A percentile compares a stretch with the other conserved stretches of the same genome.
phyloP scores from a whole-genome alignment of 2,797 vertebrate species.

The Sparidentex hasta region DNA sequence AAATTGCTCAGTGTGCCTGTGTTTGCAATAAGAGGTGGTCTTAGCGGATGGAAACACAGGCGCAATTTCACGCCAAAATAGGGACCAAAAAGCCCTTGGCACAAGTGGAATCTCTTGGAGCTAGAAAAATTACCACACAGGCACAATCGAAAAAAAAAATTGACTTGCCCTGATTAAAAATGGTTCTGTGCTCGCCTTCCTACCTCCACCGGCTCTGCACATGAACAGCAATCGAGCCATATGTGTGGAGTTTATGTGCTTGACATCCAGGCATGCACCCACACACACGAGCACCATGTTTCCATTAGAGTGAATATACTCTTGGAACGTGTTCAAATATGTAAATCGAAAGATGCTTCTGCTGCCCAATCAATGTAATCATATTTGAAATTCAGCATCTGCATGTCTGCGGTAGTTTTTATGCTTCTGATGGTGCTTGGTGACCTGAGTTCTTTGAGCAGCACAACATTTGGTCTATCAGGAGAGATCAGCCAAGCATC shows the following conservation, averaged over 20 bases:
- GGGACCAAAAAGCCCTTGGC: conserved; percentile 50
- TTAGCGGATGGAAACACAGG: conserved; percentile 55
- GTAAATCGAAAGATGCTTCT: conserved; percentile 67
- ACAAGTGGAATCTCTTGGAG: conserved; percentile 44
- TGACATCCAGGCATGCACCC: conserved; percentile 22
- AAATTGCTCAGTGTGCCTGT: conserved; percentile 37
- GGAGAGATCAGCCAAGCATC: conserved; percentile 75
- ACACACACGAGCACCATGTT: conserved; percentile 18
- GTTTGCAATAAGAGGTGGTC: conserved; percentile 41
- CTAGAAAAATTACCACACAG: conserved; percentile 43
- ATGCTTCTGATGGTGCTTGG: conserved; percentile 53
- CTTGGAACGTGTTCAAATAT: conserved; percentile 67
- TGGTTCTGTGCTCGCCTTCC: conserved; percentile 27
- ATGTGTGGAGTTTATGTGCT: conserved; percentile 10
- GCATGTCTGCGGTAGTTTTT: conserved; percentile 51
- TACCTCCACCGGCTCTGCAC: conserved; percentile 15
- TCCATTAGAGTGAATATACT: conserved; percentile 48
- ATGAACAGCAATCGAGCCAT: conserved; percentile 14
- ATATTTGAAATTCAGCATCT: conserved; percentile 78
- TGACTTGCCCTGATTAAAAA: conserved; percentile 40
- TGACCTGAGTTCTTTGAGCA: conserved; percentile 70
- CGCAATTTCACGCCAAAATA: conserved; percentile 54
- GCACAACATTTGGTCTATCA: conserved; percentile 77
- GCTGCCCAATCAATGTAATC: conserved; percentile 69
- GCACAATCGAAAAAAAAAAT: conserved; percentile 27